Evolutionary conservation across 2,888 invertebrate species (phyloP), one percentile per base, ranked within the genome.

Genomic region (Tipula confusa): DNA sequence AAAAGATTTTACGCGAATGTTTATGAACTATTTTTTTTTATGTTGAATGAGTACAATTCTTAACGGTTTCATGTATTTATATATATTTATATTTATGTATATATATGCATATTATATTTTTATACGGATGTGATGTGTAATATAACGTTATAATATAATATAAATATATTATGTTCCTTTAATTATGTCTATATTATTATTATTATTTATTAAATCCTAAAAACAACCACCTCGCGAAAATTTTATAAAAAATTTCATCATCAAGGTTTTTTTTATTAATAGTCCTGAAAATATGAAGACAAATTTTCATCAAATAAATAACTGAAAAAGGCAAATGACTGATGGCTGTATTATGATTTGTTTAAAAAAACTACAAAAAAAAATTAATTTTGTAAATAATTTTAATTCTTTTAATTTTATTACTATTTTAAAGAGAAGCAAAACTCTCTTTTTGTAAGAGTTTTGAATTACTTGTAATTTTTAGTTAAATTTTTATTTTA

Each of bases 261-360:
- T 64, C 64, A 64, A 11, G 64, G n/a, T 43, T 6, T 43, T 43
- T 43, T 18, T 33, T 33, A 33, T 33, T 11, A 33, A 24, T 18
- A 1, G 2, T 64, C 7, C 24, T 24, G 64, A 64, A 64, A 64
- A 24, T 64, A 24, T 24, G 11, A 64, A 64, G 24, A 64, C 43
- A 64, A 64, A 64, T 24, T 24, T 24, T 24, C 7, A 64, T 24
- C 24, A 64, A 64, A 64, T 64, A 64, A 64, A 64, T 64, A 64
- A 64, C 64, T 64, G 24, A 64, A 64, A 43, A 43, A 64, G 24
- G 24, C 64, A 64, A 24, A 64, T 64, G 64, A 64, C 64, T 64
- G 64, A 64, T 64, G 64, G 64, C 64, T 64, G 64, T 64, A 64
- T 64, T 64, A 64, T 24, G 64, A 64, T 64, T 64, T 64, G 64